Conservation (phyloP, 2,888 invertebrate genomes). For the Dascillus cervinus region DNA sequence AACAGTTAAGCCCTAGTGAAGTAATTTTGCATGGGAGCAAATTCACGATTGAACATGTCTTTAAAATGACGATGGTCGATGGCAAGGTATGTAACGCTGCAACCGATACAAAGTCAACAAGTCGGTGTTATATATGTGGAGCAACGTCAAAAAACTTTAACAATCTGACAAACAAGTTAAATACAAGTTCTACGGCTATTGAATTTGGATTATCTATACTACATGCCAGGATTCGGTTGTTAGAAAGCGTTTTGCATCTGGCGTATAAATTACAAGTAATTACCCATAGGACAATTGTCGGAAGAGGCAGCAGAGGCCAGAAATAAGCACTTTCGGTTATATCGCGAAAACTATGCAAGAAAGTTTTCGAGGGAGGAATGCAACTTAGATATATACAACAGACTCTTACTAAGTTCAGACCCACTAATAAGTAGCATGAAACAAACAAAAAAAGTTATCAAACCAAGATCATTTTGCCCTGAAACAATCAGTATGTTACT, state of each 20-base stretch:
- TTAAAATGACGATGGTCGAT: too few species aligned
- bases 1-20: slow-evolving; percentile 1
- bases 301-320: slow-evolving; percentile 13
- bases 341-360: slow-evolving; percentile 20
- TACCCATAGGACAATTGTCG: slow-evolving; percentile 10
- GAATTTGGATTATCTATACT: slow-evolving; percentile 24
- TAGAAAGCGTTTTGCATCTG: slow-evolving; percentile 27
- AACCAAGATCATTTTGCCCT: too few species aligned
- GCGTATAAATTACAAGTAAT: slow-evolving; percentile 24
- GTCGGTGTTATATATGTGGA: slow-evolving; percentile 17
- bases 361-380: slow-evolving; percentile 20
- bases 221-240: slow-evolving; percentile 26
- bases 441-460: background rate
- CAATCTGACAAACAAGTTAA: slow-evolving; percentile 7
- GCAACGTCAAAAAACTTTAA: slow-evolving; percentile 16
- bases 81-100: slow-evolving; percentile 19
- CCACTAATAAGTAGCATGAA: slow-evolving; percentile 1
- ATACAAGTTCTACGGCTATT: background rate
- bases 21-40: too few species aligned
- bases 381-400: slow-evolving; percentile 21
- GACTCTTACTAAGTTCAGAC: slow-evolving; percentile 11
- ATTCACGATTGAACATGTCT: too few species aligned
- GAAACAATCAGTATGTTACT: too few species aligned
- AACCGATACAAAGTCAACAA: slow-evolving; percentile 13
- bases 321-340: slow-evolving; percentile 21